phyloP scores from a whole-genome alignment of 2,113 vertebrate species.

The Nothobranchius furzeri region DNA sequence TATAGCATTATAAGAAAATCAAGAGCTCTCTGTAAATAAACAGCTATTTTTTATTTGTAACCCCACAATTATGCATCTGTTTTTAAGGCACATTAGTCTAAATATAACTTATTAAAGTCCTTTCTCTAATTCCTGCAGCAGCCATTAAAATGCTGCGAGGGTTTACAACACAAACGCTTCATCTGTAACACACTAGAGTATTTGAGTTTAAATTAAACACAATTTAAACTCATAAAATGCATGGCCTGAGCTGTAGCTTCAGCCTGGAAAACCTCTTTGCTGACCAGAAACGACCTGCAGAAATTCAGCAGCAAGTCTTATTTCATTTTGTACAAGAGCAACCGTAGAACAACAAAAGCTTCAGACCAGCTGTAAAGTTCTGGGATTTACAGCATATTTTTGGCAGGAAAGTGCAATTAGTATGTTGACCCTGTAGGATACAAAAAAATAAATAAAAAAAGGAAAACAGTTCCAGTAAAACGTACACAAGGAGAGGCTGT shows the following conservation, averaged over 20 bases:
- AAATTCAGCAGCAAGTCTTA: constrained; percentile 32
- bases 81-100: too few relatives aligned
- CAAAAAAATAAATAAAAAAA: constrained; percentile 7
- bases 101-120: too few relatives aligned
- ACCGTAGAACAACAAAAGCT: constrained; percentile 48
- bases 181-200: constrained; percentile 23
- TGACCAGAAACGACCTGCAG: constrained; percentile 40
- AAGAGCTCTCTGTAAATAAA: too few relatives aligned
- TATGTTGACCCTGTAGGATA: constrained; percentile 56
- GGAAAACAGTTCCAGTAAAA: constrained; percentile 49
- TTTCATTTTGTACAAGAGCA: constrained; percentile 42
- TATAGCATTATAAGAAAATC: too few relatives aligned
- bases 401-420: constrained; percentile 78
- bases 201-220: constrained; percentile 24
- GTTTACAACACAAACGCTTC: constrained; percentile 6
- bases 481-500: background rate
- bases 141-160: background rate
- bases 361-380: constrained; percentile 60
- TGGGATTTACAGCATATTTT: constrained; percentile 65
- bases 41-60: too few relatives aligned
- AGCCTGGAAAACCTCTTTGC: constrained; percentile 23
- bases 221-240: constrained; percentile 37
- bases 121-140: background rate
- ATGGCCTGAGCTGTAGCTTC: background rate
- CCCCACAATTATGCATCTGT: too few relatives aligned